phyloP scores from a whole-genome alignment of 2,113 vertebrate genomes.

The Phyllopteryx taeniolatus region DNA sequence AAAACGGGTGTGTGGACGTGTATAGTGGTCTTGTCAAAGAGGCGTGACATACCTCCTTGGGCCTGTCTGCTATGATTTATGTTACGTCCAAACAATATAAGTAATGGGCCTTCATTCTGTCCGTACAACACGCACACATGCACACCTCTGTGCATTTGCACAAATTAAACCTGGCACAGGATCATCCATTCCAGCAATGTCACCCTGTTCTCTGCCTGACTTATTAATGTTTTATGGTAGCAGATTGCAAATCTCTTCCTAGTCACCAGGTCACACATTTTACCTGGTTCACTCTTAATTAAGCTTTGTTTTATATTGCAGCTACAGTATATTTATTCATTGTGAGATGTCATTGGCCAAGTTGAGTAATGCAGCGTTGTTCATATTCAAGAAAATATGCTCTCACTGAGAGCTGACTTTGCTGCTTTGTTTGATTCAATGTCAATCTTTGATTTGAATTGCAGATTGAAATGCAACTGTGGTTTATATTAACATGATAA shows the following conservation, averaged over 20 bases:
- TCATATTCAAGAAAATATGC: too few relatives aligned
- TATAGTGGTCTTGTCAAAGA: background rate
- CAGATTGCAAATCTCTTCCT: constrained; percentile 4
- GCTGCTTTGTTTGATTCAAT: too few relatives aligned
- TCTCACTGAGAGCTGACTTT: too few relatives aligned
- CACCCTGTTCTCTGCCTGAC: constrained; percentile 22
- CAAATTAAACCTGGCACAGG: constrained; percentile 29
- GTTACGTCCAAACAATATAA: constrained; percentile 36
- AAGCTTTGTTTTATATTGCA: background rate
- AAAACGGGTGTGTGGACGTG: background rate
- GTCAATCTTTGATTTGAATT: too few relatives aligned
- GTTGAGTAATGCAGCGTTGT: background rate
- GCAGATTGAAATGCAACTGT: too few relatives aligned
- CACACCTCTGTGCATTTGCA: constrained; percentile 30
- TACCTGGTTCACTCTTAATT: background rate
- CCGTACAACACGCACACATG: background rate
- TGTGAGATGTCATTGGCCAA: background rate
- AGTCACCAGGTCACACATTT: constrained; percentile 2
- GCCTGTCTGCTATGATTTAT: constrained; percentile 51
- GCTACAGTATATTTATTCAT: background rate
- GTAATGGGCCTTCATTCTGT: constrained; percentile 47
- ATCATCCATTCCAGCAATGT: constrained; percentile 15
- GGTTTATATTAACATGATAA: too few relatives aligned
- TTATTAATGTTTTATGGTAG: constrained; percentile 1
- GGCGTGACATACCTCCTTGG: constrained; percentile 4